A percentile compares a stretch with the other conserved stretches of the same genome.
Conservation (phyloP, 2,888 invertebrate genomes). For the Platynereis dumerilii region DNA sequence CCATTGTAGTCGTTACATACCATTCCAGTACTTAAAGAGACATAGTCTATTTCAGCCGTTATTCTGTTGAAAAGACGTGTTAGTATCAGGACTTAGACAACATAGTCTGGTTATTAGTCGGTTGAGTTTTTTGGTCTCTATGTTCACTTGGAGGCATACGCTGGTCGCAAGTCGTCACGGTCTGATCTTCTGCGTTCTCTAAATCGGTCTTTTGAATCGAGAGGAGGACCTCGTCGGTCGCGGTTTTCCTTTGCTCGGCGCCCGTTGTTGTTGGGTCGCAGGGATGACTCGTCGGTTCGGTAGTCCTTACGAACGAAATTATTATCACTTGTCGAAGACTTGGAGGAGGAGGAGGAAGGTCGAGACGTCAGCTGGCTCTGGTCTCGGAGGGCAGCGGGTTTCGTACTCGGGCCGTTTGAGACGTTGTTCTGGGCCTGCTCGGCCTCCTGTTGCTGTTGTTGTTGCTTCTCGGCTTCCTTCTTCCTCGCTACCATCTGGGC, state of each 20-base stretch:
- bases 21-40: too few relatives aligned
- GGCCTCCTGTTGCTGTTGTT: background rate
- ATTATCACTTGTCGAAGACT: too few relatives aligned
- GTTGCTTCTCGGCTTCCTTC: conserved; percentile 6
- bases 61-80: too few relatives aligned
- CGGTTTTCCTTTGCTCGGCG: conserved; percentile 92
- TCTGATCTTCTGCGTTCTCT: background rate
- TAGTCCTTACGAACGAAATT: conserved; percentile 17
- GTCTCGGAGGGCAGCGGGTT: background rate
- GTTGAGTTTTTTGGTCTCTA: too few relatives aligned
- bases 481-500: conserved; percentile 36
- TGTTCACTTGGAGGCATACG: too few relatives aligned
- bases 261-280: conserved; percentile 84
- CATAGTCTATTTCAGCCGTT: too few relatives aligned
- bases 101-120: too few relatives aligned
- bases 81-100: too few relatives aligned
- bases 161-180: too few relatives aligned
- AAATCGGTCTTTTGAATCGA: conserved; percentile 6
- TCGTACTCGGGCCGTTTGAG: background rate
- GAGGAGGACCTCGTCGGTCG: conserved; percentile 49
- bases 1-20: too few relatives aligned
- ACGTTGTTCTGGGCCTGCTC: background rate
- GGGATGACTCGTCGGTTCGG: conserved; percentile 31
- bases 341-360: background rate
- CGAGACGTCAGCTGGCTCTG: background rate